These are phyloP conservation scores for Phyllotreta cruciferae DNA, from an alignment of 2,888 invertebrate species.

Conservation along the genomic window DNA sequence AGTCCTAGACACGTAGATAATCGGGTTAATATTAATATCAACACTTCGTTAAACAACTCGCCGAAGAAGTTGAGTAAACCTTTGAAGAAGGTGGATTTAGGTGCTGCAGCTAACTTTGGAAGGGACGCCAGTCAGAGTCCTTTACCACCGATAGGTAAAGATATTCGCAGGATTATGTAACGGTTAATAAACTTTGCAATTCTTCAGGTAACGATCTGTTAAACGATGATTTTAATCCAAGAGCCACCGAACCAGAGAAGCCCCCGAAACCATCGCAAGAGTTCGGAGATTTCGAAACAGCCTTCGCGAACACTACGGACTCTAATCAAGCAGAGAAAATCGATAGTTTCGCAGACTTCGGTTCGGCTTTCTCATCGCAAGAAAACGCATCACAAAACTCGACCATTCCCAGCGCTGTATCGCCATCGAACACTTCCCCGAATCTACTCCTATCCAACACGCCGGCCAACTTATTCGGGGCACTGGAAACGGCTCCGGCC, in stretches of 20 bases:
- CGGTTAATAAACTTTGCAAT: neutral
- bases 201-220: slow-evolving; percentile 59
- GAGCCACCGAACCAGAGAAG: slow-evolving; percentile 56
- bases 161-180: neutral
- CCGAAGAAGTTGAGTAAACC: slow-evolving; percentile 58
- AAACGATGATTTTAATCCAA: slow-evolving; percentile 71
- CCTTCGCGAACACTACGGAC: slow-evolving; percentile 63
- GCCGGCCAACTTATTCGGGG: slow-evolving; percentile 32
- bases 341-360: slow-evolving; percentile 85
- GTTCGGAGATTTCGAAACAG: slow-evolving; percentile 81
- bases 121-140: slow-evolving; percentile 58
- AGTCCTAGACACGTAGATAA: slow-evolving; percentile 46
- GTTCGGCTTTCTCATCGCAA: slow-evolving; percentile 68
- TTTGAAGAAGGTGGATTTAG: slow-evolving; percentile 68
- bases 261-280: slow-evolving; percentile 59
- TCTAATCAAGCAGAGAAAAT: slow-evolving; percentile 43
- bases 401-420: slow-evolving; percentile 35
- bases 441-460: slow-evolving; percentile 21
- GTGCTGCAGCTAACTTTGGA: slow-evolving; percentile 76
- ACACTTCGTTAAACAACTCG: slow-evolving; percentile 54
- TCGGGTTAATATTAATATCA: slow-evolving; percentile 63
- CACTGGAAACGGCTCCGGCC: slow-evolving; percentile 12
- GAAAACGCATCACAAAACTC: slow-evolving; percentile 32
- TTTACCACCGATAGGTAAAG: slow-evolving; percentile 45
- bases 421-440: slow-evolving; percentile 32